Conservation (phyloP, 2,888 invertebrate species). For the Meta bourneti region DNA sequence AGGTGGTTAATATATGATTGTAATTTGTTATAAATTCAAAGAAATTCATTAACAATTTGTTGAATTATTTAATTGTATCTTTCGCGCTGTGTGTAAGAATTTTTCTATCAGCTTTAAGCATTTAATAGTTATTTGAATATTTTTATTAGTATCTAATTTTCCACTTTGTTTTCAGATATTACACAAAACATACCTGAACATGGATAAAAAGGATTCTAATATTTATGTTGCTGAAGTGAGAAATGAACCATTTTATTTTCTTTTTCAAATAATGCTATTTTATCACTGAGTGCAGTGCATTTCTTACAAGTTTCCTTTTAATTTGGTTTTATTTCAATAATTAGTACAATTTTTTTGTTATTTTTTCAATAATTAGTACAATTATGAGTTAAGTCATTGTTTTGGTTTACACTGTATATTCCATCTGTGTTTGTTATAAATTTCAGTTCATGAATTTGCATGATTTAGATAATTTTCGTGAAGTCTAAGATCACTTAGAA, state of each 20-base stretch:
- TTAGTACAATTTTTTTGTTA: not conserved
- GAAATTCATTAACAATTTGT: no score
- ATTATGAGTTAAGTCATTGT: no score
- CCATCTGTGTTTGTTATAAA: no score
- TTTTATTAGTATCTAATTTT: not conserved
- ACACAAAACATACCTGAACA: not conserved
- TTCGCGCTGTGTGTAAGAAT: no score
- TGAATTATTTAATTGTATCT: no score
- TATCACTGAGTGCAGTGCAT: not conserved
- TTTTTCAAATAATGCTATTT: not conserved
- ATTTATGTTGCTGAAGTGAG: slow-evolving; percentile 41
- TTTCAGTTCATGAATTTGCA: no score
- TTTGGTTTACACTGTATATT: not conserved
- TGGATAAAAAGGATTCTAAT: slow-evolving; percentile 30
- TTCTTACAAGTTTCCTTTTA: not conserved
- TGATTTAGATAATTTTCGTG: no score
- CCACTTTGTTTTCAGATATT: not conserved
- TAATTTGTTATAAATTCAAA: no score
- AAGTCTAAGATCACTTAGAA: no score
- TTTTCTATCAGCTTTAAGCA: not conserved
- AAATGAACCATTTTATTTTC: not conserved
- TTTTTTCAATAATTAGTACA: not conserved
- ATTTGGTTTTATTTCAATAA: not conserved
- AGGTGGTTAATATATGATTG: no score
- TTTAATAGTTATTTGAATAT: not conserved